Percentiles rank a stretch among this genome's conserved stretches.
These are phyloP conservation scores for Drosophila bocki DNA, from an alignment of 1,140 invertebrate species.

Conservation along the genomic window DNA sequence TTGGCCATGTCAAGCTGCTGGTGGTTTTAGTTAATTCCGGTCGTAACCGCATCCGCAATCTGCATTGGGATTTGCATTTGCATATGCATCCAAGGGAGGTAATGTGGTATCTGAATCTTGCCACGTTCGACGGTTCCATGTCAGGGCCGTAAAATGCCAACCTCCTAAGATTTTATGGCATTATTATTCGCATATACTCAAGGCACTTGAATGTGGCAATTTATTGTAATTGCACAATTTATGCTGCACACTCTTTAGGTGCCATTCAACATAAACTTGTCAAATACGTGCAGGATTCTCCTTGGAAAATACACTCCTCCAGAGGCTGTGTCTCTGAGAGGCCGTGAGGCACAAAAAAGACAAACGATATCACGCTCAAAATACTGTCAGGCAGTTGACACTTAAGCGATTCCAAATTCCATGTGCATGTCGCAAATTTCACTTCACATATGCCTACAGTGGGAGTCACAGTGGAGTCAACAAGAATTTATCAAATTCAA, in stretches of 20 bases:
- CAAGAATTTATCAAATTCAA: too few relatives aligned
- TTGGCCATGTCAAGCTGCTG: neutral
- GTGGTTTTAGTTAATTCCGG: slow-evolving; percentile 7
- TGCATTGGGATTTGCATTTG: slow-evolving; percentile 7
- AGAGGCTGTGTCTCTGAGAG: neutral
- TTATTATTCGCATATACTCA: slow-evolving; percentile 26
- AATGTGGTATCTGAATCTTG: slow-evolving; percentile 17
- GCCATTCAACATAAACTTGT: slow-evolving; percentile 38
- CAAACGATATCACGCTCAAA: slow-evolving; percentile 35
- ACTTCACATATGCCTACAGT: slow-evolving; percentile 9
- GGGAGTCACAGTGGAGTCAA: neutral
- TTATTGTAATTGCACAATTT: slow-evolving; percentile 53
- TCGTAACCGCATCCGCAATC: slow-evolving; percentile 21
- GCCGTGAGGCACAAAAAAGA: slow-evolving; percentile 39
- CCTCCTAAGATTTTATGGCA: slow-evolving; percentile 12
- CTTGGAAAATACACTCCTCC: neutral
- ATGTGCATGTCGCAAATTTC: slow-evolving; percentile 41
- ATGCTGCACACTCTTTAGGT: slow-evolving; percentile 32
- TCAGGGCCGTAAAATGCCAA: slow-evolving; percentile 20
- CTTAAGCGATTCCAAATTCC: slow-evolving; percentile 47
- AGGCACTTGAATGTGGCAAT: slow-evolving; percentile 34
- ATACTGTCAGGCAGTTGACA: slow-evolving; percentile 47
- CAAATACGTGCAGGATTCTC: slow-evolving; percentile 42
- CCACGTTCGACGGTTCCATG: slow-evolving; percentile 2
- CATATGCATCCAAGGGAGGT: neutral